Base-by-base conservation (phyloP, 1,140 invertebrate genomes). In the Helicoverpa armigera region DNA sequence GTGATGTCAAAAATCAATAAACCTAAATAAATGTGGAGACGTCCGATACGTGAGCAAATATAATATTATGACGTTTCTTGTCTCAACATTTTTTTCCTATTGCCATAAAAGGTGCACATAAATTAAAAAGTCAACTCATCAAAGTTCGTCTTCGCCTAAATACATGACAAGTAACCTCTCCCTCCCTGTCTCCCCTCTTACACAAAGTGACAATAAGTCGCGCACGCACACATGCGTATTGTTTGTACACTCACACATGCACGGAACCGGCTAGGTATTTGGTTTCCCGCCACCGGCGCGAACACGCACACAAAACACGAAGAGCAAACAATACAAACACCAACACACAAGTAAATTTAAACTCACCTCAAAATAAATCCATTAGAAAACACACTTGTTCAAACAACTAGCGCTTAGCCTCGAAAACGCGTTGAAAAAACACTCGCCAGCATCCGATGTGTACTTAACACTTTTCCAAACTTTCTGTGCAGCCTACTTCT, bases 311-410 rank as follows among this genome's bases (percentile, higher is more conserved):
- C 93, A 89, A 94, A 94, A 94, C 90, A 94, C 92, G 80, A 85
- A 85, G 85, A 90, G 87, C 92, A 94, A 95, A 95, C 94, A 95
- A 94, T 95, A 94, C 92, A 94, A 94, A 93, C 91, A 94, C 93
- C 88, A 92, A 94, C 93, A 94, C 90, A 90, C 90, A 93, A 95
- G 92, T 93, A 94, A 94, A 94, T 94, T 95, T 95, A 93, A 95
- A 95, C 94, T 95, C 94, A 95, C 94, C 94, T 95, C 92, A 95
- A 95, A 95, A 95, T 95, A 95, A 95, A 95, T 95, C 94, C 94
- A 95, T 95, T 95, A 95, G 94, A 95, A 95, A 94, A 95, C 92
- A 95, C 94, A 95, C 92, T 95, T 94, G 94, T 95, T 95, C 92
- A 95, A 95, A 95, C 92, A 95, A 92, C 91, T 95, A 94, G 91